Conservation (phyloP, 2,888 invertebrate genomes). For the Hyposoter didymator region DNA sequence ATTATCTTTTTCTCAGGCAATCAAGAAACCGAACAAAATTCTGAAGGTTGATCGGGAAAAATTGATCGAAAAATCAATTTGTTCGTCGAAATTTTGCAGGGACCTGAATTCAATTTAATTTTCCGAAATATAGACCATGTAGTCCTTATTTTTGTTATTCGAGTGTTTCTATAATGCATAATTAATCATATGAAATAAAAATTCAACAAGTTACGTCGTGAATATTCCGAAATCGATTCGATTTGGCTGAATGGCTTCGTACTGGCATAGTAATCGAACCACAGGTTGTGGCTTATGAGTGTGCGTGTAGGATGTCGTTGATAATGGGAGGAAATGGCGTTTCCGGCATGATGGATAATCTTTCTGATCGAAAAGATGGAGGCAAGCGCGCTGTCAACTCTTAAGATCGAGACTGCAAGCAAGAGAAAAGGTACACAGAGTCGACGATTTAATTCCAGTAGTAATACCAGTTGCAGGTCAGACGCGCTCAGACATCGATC, state of each 20-base stretch:
- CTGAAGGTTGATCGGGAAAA: too few relatives aligned
- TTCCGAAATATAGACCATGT: too few relatives aligned
- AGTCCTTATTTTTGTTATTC: too few relatives aligned
- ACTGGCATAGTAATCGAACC: neutral
- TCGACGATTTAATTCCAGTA: slow-evolving; percentile 32
- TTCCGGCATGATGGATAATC: neutral
- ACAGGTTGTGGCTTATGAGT: neutral
- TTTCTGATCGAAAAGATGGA: neutral
- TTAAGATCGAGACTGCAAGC: neutral
- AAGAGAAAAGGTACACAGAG: neutral
- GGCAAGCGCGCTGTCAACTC: neutral
- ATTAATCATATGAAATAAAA: too few relatives aligned
- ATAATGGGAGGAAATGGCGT: neutral
- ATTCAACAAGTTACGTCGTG: too few relatives aligned
- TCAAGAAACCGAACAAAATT: too few relatives aligned
- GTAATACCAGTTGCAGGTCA: slow-evolving; percentile 31
- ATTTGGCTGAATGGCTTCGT: too few relatives aligned
- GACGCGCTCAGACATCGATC: slow-evolving; percentile 32
- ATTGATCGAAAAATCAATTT: too few relatives aligned
- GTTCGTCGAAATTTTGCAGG: neutral
- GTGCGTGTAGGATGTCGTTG: neutral
- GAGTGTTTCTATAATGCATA: too few relatives aligned
- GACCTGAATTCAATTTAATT: neutral
- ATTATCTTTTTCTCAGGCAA: too few relatives aligned
- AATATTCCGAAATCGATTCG: too few relatives aligned